Conservation (phyloP, 2,888 invertebrate genomes). For the Linhomoeus sp. region DNA sequence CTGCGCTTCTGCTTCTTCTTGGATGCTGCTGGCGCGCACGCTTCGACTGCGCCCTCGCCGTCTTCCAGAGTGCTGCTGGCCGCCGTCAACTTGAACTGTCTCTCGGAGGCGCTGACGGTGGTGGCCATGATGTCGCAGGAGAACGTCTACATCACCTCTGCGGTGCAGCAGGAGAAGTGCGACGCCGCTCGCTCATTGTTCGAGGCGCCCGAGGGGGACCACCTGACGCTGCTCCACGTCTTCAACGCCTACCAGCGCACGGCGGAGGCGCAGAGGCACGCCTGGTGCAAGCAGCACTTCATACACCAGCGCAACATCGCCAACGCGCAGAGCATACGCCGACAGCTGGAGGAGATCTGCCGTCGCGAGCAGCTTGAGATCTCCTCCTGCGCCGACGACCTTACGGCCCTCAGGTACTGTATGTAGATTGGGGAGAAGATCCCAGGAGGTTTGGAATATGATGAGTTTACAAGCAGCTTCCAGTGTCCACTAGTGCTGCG, state of each 20-base stretch:
- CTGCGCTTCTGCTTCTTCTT: no score
- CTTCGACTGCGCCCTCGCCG: no score
- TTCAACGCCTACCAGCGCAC: background rate
- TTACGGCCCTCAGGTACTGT: no score
- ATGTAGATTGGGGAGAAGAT: no score
- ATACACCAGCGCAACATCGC: background rate
- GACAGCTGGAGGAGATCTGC: background rate
- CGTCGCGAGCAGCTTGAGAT: background rate
- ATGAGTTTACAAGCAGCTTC: no score
- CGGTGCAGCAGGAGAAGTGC: background rate
- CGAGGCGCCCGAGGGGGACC: background rate
- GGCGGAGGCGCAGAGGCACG: background rate
- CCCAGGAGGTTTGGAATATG: no score
- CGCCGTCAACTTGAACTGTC: background rate
- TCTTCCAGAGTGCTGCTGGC: background rate
- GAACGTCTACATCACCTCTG: background rate
- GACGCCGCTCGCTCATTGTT: background rate
- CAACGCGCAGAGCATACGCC: background rate
- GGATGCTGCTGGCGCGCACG: no score
- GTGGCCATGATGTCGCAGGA: background rate
- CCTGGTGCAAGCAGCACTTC: slow-evolving; percentile 1
- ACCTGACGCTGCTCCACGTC: background rate
- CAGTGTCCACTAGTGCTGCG: no score
- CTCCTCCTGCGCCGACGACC: no score
- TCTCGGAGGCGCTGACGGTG: background rate